Percentiles rank a stretch among this genome's conserved stretches.
These are phyloP conservation scores for Meloidogyne exigua DNA, from an alignment of 1,140 invertebrate species.

Conservation along the genomic window DNA sequence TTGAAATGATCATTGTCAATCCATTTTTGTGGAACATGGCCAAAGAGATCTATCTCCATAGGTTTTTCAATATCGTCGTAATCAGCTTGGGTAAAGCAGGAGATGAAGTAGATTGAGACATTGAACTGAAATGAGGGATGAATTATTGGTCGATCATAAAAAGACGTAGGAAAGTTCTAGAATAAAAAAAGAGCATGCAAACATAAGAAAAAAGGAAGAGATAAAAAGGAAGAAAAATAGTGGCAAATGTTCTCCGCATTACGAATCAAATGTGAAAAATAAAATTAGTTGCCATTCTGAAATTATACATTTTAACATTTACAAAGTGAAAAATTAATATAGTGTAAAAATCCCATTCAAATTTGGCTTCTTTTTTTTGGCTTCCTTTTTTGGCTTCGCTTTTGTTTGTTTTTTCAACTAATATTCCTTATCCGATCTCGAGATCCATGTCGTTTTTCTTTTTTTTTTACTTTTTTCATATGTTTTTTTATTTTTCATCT, in stretches of 20 bases:
- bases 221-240: too few relatives aligned
- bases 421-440: neutral
- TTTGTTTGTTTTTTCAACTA: too few relatives aligned
- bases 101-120: neutral
- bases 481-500: slow-evolving; percentile 8
- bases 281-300: neutral
- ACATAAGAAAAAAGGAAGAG: too few relatives aligned
- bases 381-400: neutral
- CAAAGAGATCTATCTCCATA: slow-evolving; percentile 89
- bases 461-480: neutral
- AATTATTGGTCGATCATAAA: neutral
- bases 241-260: too few relatives aligned
- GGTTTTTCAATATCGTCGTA: slow-evolving; percentile 64
- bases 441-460: neutral
- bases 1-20: slow-evolving; percentile 80
- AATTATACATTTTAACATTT: neutral
- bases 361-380: too few relatives aligned
- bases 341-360: neutral
- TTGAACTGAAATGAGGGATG: neutral
- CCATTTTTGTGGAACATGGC: slow-evolving; percentile 83
- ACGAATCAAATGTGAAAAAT: neutral
- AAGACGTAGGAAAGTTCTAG: too few relatives aligned
- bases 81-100: neutral
- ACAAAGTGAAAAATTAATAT: neutral
- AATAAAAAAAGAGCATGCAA: too few relatives aligned